These are phyloP conservation scores for Acheta domesticus DNA, from an alignment of 2,888 invertebrate genomes.

Conservation along the genomic window DNA sequence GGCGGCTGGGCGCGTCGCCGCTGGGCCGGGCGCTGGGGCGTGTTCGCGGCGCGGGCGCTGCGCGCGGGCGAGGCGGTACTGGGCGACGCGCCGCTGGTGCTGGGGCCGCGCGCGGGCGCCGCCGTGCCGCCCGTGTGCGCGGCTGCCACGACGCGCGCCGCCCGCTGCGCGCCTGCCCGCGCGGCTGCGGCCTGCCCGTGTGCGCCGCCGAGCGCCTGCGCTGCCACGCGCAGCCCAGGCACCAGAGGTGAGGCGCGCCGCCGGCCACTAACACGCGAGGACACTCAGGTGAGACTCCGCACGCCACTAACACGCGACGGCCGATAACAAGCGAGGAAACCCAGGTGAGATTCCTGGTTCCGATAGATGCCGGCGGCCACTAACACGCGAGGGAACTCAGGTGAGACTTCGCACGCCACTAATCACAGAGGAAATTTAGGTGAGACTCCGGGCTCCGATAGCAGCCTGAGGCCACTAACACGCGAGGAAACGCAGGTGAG, in stretches of 20 bases:
- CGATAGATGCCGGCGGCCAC: too few relatives aligned
- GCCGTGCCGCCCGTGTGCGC: constrained; percentile 58
- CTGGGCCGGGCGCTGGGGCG: constrained; percentile 64
- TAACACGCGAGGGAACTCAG: too few relatives aligned
- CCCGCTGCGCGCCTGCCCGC: constrained; percentile 27
- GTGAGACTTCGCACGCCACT: too few relatives aligned
- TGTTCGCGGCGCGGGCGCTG: constrained; percentile 67
- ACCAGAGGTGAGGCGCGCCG: neutral
- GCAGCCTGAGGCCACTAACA: too few relatives aligned
- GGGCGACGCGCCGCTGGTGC: constrained; percentile 64
- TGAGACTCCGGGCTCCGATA: too few relatives aligned
- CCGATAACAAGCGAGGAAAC: too few relatives aligned
- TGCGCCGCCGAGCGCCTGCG: constrained; percentile 65
- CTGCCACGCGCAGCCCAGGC: constrained; percentile 56
- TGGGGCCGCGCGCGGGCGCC: constrained; percentile 62
- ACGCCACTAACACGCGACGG: too few relatives aligned
- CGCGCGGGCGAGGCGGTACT: constrained; percentile 66
- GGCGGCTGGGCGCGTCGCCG: constrained; percentile 60
- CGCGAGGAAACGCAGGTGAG: too few relatives aligned
- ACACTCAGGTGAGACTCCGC: too few relatives aligned
- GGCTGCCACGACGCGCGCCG: constrained; percentile 47
- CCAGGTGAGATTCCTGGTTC: too few relatives aligned
- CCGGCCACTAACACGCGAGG: too few relatives aligned
- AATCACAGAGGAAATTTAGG: too few relatives aligned
- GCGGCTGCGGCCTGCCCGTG: constrained; percentile 64